Conservation (phyloP, 2,888 invertebrate genomes). For the Phalera bucephala region DNA sequence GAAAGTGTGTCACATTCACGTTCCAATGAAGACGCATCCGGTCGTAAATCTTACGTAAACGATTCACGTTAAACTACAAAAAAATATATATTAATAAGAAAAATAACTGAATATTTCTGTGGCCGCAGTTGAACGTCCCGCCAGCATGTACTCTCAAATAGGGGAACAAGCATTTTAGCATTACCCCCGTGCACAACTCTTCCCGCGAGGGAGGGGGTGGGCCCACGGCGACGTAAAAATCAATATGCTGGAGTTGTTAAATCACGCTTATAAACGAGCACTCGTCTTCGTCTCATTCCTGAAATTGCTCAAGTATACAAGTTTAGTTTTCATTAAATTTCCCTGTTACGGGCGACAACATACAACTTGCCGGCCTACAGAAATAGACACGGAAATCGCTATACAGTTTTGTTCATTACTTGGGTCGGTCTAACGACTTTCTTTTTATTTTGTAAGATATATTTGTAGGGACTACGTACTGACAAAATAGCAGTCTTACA, state of each 20-base stretch:
- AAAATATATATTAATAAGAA: slow-evolving; percentile 47
- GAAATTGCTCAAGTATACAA: slow-evolving; percentile 70
- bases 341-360: slow-evolving; percentile 24
- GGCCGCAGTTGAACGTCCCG: slow-evolving; percentile 65
- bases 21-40: slow-evolving; percentile 76
- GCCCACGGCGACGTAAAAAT: slow-evolving; percentile 84
- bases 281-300: slow-evolving; percentile 83
- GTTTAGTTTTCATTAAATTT: slow-evolving; percentile 51
- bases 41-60: slow-evolving; percentile 73
- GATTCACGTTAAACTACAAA: slow-evolving; percentile 63
- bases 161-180: slow-evolving; percentile 84
- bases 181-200: slow-evolving; percentile 84
- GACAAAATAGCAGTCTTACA: too few relatives aligned
- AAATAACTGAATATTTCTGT: slow-evolving; percentile 42
- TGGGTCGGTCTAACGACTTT: too few relatives aligned
- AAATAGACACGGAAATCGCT: too few relatives aligned
- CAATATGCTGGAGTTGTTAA: slow-evolving; percentile 90
- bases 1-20: slow-evolving; percentile 78
- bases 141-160: slow-evolving; percentile 83
- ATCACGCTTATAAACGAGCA: slow-evolving; percentile 86
- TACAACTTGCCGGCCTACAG: background rate
- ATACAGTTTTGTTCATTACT: too few relatives aligned
- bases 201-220: slow-evolving; percentile 79
- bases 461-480: too few relatives aligned
- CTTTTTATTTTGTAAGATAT: too few relatives aligned